These are phyloP conservation scores for Perccottus glenii DNA, from an alignment of 2,113 vertebrate species.

Conservation along the genomic window DNA sequence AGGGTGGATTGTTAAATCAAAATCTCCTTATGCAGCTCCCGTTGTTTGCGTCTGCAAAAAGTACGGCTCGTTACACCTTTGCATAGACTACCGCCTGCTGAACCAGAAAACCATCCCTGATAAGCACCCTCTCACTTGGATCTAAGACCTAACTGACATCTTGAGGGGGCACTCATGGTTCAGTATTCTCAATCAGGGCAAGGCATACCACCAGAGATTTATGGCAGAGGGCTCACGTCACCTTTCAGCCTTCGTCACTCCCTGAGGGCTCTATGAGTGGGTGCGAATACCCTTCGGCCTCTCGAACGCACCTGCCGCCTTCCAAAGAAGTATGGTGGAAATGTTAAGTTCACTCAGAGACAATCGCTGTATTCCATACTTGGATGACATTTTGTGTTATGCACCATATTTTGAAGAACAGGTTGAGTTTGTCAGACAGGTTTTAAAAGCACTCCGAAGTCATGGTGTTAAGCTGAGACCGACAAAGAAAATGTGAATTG, in stretches of 20 bases:
- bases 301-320: constrained; percentile 10
- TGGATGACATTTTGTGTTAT: constrained; percentile 25
- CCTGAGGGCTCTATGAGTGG: no score
- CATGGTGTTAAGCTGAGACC: constrained; percentile 27
- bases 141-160: constrained; percentile 2
- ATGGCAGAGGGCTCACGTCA: background rate
- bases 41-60: constrained; percentile 8
- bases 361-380: constrained; percentile 9
- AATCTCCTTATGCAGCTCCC: constrained; percentile 18
- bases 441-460: background rate
- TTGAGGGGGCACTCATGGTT: constrained; percentile 26
- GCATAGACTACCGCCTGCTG: constrained; percentile 3
- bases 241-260: constrained; percentile 10
- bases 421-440: constrained; percentile 5
- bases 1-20: constrained; percentile 29
- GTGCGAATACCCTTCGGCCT: no score
- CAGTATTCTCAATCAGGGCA: constrained; percentile 26
- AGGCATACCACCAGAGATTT: constrained; percentile 34
- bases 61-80: background rate
- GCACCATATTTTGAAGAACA: constrained; percentile 14
- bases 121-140: background rate
- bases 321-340: constrained; percentile 29
- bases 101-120: constrained; percentile 16
- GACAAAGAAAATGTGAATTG: constrained; percentile 31
- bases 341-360: constrained; percentile 8